Evolutionary conservation across 2,113 vertebrate species (phyloP).

Genomic region (Lepus americanus): DNA sequence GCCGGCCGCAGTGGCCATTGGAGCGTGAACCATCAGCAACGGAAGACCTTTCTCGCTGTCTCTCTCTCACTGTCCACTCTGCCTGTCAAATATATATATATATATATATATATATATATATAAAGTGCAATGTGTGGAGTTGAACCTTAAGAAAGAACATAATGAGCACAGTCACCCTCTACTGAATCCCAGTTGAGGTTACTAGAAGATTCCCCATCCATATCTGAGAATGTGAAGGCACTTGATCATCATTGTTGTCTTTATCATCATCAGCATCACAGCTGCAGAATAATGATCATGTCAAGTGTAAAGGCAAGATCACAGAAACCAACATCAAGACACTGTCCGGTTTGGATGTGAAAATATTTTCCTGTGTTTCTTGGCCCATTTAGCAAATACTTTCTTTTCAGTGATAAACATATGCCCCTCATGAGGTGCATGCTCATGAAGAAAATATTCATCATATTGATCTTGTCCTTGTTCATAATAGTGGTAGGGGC

Average conservation of each 20-base stretch:
- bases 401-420: constrained; percentile 98
- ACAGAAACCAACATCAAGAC: constrained; percentile 89
- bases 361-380: constrained; percentile 95
- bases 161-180: constrained; percentile 80
- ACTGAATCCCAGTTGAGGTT: constrained; percentile 77
- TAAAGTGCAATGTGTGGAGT: constrained; percentile 86
- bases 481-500: constrained; percentile 99
- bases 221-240: constrained; percentile 76
- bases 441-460: constrained; percentile 97
- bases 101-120: not conserved
- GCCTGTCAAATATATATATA: too few relatives aligned
- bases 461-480: constrained; percentile 96
- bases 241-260: not conserved
- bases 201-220: constrained; percentile 72
- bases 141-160: constrained; percentile 83
- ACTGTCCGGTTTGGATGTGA: constrained; percentile 95
- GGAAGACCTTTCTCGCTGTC: too few relatives aligned
- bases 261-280: constrained; percentile 68
- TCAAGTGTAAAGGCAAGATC: constrained; percentile 43
- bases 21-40: too few relatives aligned
- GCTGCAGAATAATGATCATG: constrained; percentile 71
- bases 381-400: constrained; percentile 97
- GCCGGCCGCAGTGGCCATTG: too few relatives aligned
- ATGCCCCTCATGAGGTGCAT: constrained; percentile 96
- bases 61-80: too few relatives aligned